These are phyloP conservation scores for Erpetoichthys calabaricus DNA, from an alignment of 2,797 vertebrate genomes.

Conservation along the genomic window DNA sequence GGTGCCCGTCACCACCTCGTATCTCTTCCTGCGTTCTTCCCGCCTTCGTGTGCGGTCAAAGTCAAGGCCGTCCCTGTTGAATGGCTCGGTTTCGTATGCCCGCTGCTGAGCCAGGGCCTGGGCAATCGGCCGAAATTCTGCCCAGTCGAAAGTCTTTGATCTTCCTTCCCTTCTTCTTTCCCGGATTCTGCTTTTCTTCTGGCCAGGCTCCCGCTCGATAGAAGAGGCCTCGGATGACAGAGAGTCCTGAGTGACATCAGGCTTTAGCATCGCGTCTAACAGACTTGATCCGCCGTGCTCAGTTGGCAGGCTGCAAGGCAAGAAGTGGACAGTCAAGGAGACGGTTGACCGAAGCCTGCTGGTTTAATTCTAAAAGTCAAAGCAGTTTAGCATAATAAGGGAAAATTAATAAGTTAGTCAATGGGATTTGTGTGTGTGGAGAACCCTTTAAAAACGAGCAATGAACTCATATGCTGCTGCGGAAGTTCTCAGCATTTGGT, in stretches of 20 bases:
- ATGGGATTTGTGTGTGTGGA: too few species aligned
- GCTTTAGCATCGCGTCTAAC: conserved; percentile 43
- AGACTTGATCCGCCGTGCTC: conserved; percentile 42
- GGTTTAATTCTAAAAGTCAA: not conserved
- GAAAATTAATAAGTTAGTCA: too few species aligned
- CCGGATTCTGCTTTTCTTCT: conserved; percentile 46
- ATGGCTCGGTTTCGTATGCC: conserved; percentile 43
- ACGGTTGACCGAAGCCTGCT: not conserved
- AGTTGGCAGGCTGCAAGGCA: conserved; percentile 40
- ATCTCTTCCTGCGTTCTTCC: conserved; percentile 55
- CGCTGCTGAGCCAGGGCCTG: conserved; percentile 62
- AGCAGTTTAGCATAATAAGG: too few species aligned
- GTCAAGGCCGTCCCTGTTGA: conserved; percentile 39
- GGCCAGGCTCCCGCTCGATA: conserved; percentile 41
- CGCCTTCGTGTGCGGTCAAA: conserved; percentile 43
- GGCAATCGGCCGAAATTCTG: conserved; percentile 61
- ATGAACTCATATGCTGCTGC: too few species aligned
- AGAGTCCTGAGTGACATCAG: conserved; percentile 56
- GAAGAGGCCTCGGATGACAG: conserved; percentile 48
- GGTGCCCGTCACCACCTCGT: conserved; percentile 38
- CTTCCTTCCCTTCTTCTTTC: conserved; percentile 57
- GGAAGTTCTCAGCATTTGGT: too few species aligned
- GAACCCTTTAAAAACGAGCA: too few species aligned
- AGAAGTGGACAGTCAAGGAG: not conserved
- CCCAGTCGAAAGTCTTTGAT: conserved; percentile 69